Percentiles rank a stretch among this genome's conserved stretches.
These are phyloP conservation scores for Tipula confusa DNA, from an alignment of 2,888 invertebrate genomes.

Conservation along the genomic window DNA sequence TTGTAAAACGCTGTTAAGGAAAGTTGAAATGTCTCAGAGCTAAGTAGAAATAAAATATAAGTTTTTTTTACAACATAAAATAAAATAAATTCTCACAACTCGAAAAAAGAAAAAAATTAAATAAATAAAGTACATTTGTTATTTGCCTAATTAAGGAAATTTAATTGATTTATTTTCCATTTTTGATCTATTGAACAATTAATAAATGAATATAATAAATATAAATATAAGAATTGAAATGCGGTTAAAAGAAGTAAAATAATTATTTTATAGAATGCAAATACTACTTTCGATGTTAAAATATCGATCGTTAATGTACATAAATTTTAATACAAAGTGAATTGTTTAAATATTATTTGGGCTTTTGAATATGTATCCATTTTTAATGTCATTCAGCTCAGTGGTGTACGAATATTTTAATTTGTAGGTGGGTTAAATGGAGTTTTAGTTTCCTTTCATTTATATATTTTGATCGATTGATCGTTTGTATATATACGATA, in stretches of 20 bases:
- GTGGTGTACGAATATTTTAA: no score
- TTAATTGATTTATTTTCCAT: slow-evolving; percentile 20
- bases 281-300: slow-evolving; percentile 3
- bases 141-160: slow-evolving; percentile 25
- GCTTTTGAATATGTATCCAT: background rate
- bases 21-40: slow-evolving; percentile 25
- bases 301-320: background rate
- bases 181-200: slow-evolving; percentile 9
- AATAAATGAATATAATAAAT: slow-evolving; percentile 25
- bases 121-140: background rate
- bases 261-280: background rate
- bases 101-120: background rate
- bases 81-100: background rate
- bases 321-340: background rate
- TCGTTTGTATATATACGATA: no score
- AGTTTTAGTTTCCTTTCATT: no score
- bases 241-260: background rate
- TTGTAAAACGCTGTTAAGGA: background rate
- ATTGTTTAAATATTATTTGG: background rate
- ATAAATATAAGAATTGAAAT: background rate
- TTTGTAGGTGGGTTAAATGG: no score
- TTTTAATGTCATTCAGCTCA: background rate
- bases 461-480: no score
- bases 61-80: background rate
- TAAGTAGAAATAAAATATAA: background rate